phyloP scores from a whole-genome alignment of 2,797 vertebrate genomes.

The Sebastes flavidus region DNA sequence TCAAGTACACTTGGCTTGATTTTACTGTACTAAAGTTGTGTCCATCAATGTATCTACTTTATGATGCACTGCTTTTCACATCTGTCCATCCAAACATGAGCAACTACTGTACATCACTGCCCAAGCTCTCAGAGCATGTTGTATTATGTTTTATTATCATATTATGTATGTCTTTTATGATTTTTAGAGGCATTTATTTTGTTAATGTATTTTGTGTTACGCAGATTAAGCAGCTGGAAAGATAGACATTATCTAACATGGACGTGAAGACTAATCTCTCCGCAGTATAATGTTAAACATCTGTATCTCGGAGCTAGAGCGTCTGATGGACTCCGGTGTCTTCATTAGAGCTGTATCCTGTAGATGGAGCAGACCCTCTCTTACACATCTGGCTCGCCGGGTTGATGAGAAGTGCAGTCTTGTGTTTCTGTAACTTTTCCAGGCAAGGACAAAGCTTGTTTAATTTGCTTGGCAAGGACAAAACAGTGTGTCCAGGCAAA shows the following conservation, averaged over 20 bases:
- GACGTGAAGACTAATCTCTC: conserved; percentile 3
- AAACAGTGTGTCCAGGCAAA: conserved; percentile 51
- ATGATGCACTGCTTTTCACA: conserved; percentile 10
- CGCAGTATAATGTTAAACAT: conserved; percentile 45
- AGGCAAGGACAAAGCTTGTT: conserved; percentile 66
- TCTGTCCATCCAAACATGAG: conserved; percentile 9
- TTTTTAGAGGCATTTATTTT: background rate
- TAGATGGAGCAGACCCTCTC: conserved; percentile 36
- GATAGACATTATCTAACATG: background rate
- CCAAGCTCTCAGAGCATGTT: background rate
- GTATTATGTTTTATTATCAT: no score
- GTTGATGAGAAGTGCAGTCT: conserved; percentile 59
- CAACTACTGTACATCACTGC: background rate
- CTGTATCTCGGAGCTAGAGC: conserved; percentile 23
- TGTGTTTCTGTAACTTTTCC: conserved; percentile 64
- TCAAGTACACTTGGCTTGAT: background rate
- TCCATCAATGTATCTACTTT: background rate
- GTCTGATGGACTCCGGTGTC: conserved; percentile 43
- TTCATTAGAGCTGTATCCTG: conserved; percentile 44
- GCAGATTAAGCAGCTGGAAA: conserved; percentile 4
- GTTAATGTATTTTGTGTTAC: background rate
- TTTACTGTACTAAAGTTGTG: background rate
- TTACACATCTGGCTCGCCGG: conserved; percentile 62
- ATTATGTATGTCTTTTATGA: background rate
- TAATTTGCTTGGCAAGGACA: conserved; percentile 73